Percentiles rank a stretch among this genome's conserved stretches.
These are phyloP conservation scores for Anas georgica DNA, from an alignment of 2,797 vertebrate genomes.

Conservation along the genomic window DNA sequence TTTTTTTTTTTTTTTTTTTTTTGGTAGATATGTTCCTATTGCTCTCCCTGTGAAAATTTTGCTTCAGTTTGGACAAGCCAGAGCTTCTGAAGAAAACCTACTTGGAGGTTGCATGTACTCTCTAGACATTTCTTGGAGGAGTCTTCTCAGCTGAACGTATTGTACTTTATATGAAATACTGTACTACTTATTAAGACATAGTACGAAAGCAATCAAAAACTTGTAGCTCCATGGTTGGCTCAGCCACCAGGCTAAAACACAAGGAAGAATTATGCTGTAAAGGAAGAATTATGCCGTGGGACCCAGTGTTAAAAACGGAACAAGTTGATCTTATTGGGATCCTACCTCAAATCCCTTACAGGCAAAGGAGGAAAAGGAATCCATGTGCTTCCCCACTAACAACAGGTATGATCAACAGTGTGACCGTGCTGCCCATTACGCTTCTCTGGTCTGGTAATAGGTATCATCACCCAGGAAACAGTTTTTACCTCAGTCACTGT, in stretches of 20 bases:
- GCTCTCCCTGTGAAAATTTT: neutral
- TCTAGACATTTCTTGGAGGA: neutral
- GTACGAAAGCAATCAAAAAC: neutral
- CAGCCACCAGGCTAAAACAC: neutral
- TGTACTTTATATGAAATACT: neutral
- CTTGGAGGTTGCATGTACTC: neutral
- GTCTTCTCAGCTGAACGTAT: neutral
- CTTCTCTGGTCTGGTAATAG: neutral
- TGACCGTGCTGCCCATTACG: neutral
- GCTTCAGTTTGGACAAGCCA: neutral
- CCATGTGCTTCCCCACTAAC: neutral
- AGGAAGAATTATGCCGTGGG: neutral
- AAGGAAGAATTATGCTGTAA: neutral
- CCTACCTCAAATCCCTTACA: neutral
- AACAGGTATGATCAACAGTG: neutral
- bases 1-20: neutral
- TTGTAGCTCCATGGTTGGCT: neutral
- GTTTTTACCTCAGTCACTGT: neutral
- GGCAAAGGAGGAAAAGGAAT: neutral
- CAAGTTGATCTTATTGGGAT: neutral
- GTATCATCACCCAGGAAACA: neutral
- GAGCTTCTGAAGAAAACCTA: neutral
- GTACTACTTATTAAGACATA: neutral
- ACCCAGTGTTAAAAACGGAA: neutral
- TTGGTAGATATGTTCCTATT: neutral